Base-by-base conservation (phyloP, 2,797 vertebrate genomes). In the Perodicticus potto region DNA sequence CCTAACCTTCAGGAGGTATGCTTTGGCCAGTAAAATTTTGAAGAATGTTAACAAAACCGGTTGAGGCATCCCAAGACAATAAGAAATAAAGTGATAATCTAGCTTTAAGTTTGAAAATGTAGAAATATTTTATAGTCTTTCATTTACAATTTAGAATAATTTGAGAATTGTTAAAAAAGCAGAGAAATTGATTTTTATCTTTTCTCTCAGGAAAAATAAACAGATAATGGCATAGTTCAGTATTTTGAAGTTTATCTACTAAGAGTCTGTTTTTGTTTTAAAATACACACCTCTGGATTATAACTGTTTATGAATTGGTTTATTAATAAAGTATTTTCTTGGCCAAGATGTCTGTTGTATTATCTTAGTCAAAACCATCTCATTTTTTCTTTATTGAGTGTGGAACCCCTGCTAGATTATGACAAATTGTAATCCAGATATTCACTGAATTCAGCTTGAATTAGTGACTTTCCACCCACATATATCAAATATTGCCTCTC, bases 241-340 rank as follows among this genome's bases (percentile, higher is more conserved):
- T 84, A 78, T 96, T 97, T 87, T 86, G 69, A 78, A 70, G 20
- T 80, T 45, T 84, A 74, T 80, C 29, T 84, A n/a, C 7, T 93
- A 13, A 78, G 22, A 45, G 37, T 63, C 23, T 14, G 11, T 70
- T 96, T 95, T 45, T 63, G 5, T 82, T 85, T 91, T 32, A 45
- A 74, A 76, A 37, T 59, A 34, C 20, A 37, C 4, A 70, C 25
- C 14, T 86, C 29, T 1, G 10, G 37, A 63, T 76, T 89, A 10
- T 63, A 82, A 37, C 63, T 69, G 49, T 29, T 59, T 32, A 61
- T 74, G 40, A 83, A 32, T 55, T n/a, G 25, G 25, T 86, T 86
- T 86, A 45, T 49, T 37, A 72, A 40, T n/a, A 86, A 72, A 55
- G 27, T 73, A 37, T 83, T 70, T 84, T 59, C 37, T 87, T 84